Evolutionary conservation across 2,888 invertebrate genomes (phyloP), one percentile per base, ranked within the genome.

Genomic region (Stenoptilia bipunctidactyla): DNA sequence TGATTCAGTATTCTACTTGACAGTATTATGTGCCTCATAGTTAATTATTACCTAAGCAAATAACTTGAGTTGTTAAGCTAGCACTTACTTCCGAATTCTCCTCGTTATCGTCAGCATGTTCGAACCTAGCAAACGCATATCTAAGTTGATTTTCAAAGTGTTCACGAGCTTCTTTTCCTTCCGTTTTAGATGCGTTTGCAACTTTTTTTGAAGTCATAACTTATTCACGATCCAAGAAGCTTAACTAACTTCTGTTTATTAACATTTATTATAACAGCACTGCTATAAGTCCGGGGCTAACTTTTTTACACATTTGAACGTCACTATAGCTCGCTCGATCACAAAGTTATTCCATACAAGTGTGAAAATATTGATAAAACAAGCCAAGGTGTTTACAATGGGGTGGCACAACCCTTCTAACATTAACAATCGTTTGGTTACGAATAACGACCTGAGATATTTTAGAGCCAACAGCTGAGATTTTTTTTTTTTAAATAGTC

Each of bases 311-410:
- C 8, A 20, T 20, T 8, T 20, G 3, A 3, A 20, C 20, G 20
- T 20, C 20, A 20, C 20, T 20, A 8, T 5, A 20, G 4, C 8
- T 20, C 20, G 20, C 4, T 8, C 20, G 4, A 20, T 20, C 20
- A 20, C 20, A 20, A 3, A 20, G 20, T 20, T 30, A 30, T 30
- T 30, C 12, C 12, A 8, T 4, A 30, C 30, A 69, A 64, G 75
- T 77, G 76, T 70, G 57, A 72, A 68, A 53, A 43, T 80, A 80
- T 80, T 64, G 80, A 80, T 65, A 67, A 75, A 80, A 80, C 80
- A 69, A 59, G 49, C 52, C 27, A 38, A 62, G 63, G 59, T 61
- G 63, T 62, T 61, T 52, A 8, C 37, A 38, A 10, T 10, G 30
- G 30, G 30, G 30, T 30, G 30, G 30, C 30, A n/a, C 30, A 20